Conservation (phyloP, 2,888 invertebrate species). For the Hypena proboscidalis region DNA sequence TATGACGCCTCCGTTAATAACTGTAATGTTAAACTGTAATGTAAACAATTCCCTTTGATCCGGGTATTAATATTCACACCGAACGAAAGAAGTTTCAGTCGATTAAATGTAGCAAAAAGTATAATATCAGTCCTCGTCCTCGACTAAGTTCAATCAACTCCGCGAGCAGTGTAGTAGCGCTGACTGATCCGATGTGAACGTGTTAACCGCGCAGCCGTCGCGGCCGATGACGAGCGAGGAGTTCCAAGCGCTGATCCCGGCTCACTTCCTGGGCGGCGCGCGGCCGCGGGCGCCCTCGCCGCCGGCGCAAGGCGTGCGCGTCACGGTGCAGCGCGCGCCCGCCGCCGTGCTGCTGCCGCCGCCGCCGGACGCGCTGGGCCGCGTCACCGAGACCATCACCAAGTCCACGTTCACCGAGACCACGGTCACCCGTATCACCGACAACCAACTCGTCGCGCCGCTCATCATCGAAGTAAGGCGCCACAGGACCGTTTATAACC, state of each 20-base stretch:
- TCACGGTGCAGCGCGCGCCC: constrained; percentile 91
- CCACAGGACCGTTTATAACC: constrained; percentile 9
- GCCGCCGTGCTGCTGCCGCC: constrained; percentile 88
- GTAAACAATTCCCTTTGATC: too few relatives aligned
- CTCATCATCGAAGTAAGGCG: constrained; percentile 93
- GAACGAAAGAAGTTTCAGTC: too few relatives aligned
- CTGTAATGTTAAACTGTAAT: too few relatives aligned
- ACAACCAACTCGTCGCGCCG: constrained; percentile 94
- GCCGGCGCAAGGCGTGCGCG: constrained; percentile 88
- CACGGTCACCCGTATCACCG: constrained; percentile 96
- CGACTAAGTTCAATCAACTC: not conserved
- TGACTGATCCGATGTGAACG: constrained; percentile 79
- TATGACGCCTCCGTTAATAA: too few relatives aligned
- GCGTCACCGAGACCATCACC: constrained; percentile 97
- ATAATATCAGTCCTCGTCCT: too few relatives aligned
- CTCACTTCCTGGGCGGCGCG: constrained; percentile 90
- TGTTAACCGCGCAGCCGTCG: constrained; percentile 87
- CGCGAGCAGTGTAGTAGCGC: too few relatives aligned
- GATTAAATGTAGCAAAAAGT: too few relatives aligned
- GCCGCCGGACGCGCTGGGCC: constrained; percentile 93
- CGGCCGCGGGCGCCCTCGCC: constrained; percentile 51
- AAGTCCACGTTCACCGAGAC: constrained; percentile 98
- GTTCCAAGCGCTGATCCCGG: constrained; percentile 97
- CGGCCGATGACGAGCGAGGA: constrained; percentile 96
- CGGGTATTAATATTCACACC: too few relatives aligned